Evolutionary conservation across 2,888 invertebrate genomes (phyloP).

Genomic region (Sussaba pulchella): DNA sequence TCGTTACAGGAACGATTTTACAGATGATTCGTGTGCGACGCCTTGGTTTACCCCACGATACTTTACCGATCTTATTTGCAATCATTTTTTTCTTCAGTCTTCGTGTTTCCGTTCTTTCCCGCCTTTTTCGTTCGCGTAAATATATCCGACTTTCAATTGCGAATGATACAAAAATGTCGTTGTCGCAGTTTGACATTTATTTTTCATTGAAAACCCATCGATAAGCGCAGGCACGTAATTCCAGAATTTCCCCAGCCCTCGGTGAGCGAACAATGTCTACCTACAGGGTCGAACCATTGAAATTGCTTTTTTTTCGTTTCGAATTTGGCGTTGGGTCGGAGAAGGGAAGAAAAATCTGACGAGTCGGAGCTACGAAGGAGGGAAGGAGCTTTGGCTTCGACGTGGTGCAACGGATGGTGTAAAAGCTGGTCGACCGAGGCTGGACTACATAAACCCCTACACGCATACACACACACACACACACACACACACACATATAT

Average conservation of each 20-base stretch:
- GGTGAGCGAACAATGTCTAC: slow-evolving; percentile 26
- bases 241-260: slow-evolving; percentile 14
- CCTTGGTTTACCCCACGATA: too few relatives aligned
- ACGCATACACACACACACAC: too few relatives aligned
- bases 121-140: too few relatives aligned
- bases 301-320: slow-evolving; percentile 40
- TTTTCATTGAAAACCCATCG: neutral
- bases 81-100: too few relatives aligned
- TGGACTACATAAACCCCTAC: neutral
- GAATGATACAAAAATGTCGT: too few relatives aligned
- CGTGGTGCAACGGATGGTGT: slow-evolving; percentile 21
- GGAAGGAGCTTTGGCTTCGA: slow-evolving; percentile 46
- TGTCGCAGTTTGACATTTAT: too few relatives aligned
- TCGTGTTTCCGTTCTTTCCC: too few relatives aligned
- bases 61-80: too few relatives aligned
- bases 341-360: slow-evolving; percentile 27
- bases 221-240: neutral
- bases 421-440: slow-evolving; percentile 20
- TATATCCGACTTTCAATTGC: too few relatives aligned
- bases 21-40: too few relatives aligned
- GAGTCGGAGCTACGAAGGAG: slow-evolving; percentile 35
- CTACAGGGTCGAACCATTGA: slow-evolving; percentile 30
- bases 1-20: neutral
- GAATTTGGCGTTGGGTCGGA: slow-evolving; percentile 21
- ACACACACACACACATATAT: neutral